A percentile compares a stretch with the other conserved stretches of the same genome.
These are phyloP conservation scores for Leptothorax acervorum DNA, from an alignment of 2,888 invertebrate genomes.

Conservation along the genomic window DNA sequence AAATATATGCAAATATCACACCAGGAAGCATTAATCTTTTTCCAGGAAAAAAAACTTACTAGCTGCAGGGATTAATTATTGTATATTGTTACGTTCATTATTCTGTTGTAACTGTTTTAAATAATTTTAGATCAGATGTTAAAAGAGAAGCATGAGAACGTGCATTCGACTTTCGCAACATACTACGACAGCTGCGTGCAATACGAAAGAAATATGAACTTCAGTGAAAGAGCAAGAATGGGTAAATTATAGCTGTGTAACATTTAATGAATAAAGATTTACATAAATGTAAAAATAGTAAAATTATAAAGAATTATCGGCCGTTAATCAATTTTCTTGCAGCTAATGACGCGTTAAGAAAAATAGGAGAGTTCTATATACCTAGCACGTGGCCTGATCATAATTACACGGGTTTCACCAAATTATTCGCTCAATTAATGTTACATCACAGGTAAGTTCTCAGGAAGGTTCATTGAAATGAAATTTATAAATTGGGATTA, in stretches of 20 bases:
- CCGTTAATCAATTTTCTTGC: slow-evolving; percentile 40
- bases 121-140: slow-evolving; percentile 69
- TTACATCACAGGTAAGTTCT: slow-evolving; percentile 71
- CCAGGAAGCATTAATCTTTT: background rate
- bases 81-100: background rate
- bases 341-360: slow-evolving; percentile 67
- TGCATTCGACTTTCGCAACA: slow-evolving; percentile 53
- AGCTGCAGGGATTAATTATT: background rate
- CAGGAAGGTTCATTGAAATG: background rate
- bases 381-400: slow-evolving; percentile 37
- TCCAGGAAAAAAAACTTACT: background rate
- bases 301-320: slow-evolving; percentile 18
- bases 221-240: slow-evolving; percentile 60
- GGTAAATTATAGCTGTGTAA: slow-evolving; percentile 61
- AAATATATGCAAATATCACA: background rate
- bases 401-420: slow-evolving; percentile 64
- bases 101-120: background rate
- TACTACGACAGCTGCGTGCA: slow-evolving; percentile 77
- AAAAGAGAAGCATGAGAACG: slow-evolving; percentile 32
- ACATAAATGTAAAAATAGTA: slow-evolving; percentile 39
- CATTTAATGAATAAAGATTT: slow-evolving; percentile 12
- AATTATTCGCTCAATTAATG: slow-evolving; percentile 71
- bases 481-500: slow-evolving; percentile 14
- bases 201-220: slow-evolving; percentile 65
- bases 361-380: slow-evolving; percentile 72